Evolutionary conservation across 1,140 invertebrate genomes (phyloP), one percentile per base, ranked within the genome.

Genomic region (Drosophila mayri): DNA sequence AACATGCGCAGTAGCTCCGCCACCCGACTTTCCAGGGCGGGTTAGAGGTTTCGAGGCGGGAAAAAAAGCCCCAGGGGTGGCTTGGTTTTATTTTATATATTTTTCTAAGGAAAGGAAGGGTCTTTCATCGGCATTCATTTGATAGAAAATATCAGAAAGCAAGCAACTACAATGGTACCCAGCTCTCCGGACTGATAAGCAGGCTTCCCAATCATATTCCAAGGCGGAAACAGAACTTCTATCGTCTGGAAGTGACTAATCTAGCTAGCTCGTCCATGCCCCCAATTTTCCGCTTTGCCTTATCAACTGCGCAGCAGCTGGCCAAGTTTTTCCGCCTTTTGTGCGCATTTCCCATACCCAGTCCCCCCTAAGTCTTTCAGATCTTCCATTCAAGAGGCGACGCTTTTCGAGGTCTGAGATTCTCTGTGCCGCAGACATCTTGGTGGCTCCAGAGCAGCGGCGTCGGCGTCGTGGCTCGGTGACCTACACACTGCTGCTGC

Each of bases 1-100:
- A 88, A 88, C 85, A 88, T 88, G 84, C 84, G 84, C 84, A 88
- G 64, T 88, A 88, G 64, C 81, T 63, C 35, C 43, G 37, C 10
- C 10, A 4, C 0, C 22, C 66, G 58, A 47, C 66, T 50, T 70
- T 65, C 49, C 66, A 66, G 75, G 55, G 60, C 30, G 43, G 49
- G 49, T 60, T 71, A 71, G 59, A 75, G 71, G 50, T 67, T 30
- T 44, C 37, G 38, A 58, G 54, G 55, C 38, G 67, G 74, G 38
- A 47, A 76, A 72, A 72, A 76, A 68, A 59, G 10, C 55, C 63
- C 47, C 73, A 41, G 59, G 57, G 73, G 76, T 78, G 40, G 65
- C 20, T 47, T 32, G 65, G 6, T 25, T 41, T 63, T 20, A 8
- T n/a, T 41, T 41, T 12, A 30, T 25, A 25, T 4, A 25, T 25